phyloP scores from a whole-genome alignment of 2,113 vertebrate genomes.

The Pygoscelis antarcticus region DNA sequence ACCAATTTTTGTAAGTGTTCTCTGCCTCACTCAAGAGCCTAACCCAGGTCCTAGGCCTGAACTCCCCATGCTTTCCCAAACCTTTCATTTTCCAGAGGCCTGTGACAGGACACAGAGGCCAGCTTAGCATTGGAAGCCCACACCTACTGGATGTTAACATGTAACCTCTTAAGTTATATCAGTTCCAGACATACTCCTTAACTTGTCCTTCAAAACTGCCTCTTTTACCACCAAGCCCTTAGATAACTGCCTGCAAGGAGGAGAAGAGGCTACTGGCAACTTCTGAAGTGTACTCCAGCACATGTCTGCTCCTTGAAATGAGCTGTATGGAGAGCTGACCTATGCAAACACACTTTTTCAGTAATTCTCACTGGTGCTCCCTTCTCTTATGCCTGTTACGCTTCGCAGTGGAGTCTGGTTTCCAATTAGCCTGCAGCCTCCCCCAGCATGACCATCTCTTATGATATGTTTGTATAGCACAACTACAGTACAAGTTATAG shows the following conservation, averaged over 20 bases:
- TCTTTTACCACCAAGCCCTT: not conserved
- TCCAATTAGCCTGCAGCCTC: not conserved
- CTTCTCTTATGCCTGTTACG: not conserved
- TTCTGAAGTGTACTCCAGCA: not conserved
- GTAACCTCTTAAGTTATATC: not conserved
- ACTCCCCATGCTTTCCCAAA: not conserved
- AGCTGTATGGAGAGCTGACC: not conserved
- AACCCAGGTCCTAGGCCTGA: not conserved
- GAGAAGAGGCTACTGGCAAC: not conserved
- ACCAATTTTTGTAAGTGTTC: not conserved
- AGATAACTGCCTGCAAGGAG: not conserved
- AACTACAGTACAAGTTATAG: not conserved
- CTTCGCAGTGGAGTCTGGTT: not conserved
- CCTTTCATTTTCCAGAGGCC: not conserved
- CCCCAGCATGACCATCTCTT: not conserved
- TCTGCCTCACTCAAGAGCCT: not conserved
- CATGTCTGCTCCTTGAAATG: not conserved
- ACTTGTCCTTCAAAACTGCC: not conserved
- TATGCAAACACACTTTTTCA: not conserved
- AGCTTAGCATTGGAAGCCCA: not conserved
- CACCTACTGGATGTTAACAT: rapidly evolving
- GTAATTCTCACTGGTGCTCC: not conserved
- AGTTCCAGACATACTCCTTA: not conserved
- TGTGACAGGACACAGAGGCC: not conserved
- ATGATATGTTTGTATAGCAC: not conserved